Base-by-base conservation (phyloP, 2,888 invertebrate genomes). In the Tigriopus californicus region DNA sequence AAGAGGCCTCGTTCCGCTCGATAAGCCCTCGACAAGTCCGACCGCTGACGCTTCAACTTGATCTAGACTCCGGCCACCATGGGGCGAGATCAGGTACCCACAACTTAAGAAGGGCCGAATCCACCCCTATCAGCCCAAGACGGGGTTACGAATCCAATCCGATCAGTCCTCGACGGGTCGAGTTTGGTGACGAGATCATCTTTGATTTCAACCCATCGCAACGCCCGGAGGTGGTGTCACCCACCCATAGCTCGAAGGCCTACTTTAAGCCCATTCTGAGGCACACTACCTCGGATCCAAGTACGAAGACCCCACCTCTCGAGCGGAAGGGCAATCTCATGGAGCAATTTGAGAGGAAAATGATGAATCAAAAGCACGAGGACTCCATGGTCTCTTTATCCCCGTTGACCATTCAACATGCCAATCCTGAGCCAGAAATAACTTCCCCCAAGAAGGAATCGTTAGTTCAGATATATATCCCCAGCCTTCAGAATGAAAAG, bases 161-260 rank as follows among this genome's bases (percentile, higher is more conserved):
- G 13, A 18, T 25, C 2, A 56, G 56, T 56, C 56, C 56, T n/a
- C n/a, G 56, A 12, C 42, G 56, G 33, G 56, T 56, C 20, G 56
- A 44, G 25, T 56, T 56, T 46, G 44, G 46, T 10, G 56, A 56
- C 25, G 56, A 56, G 24, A 46, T 56, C 15, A 22, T 41, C 18
- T 56, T 56, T n/a, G 46, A 56, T 33, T 56, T 56, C 25, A 44
- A 44, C 44, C 20, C 20, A 3, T 49, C 49, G 4, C 13, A 15
- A 13, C 22, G 20, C 20, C 13, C 20, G 6, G 49, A 49, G 5
- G 13, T 49, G 3, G 10, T 44, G 3, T 18, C n/a, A n/a, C 44
- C n/a, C n/a, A 44, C 44, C 5, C 49, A 18, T 20, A 18, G 15
- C n/a, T 44, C 46, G 18, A 49, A 49, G 22, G 49, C 49, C 22